These are phyloP conservation scores for Rhopalosiphum maidis DNA, from an alignment of 1,140 invertebrate species.

Conservation along the genomic window DNA sequence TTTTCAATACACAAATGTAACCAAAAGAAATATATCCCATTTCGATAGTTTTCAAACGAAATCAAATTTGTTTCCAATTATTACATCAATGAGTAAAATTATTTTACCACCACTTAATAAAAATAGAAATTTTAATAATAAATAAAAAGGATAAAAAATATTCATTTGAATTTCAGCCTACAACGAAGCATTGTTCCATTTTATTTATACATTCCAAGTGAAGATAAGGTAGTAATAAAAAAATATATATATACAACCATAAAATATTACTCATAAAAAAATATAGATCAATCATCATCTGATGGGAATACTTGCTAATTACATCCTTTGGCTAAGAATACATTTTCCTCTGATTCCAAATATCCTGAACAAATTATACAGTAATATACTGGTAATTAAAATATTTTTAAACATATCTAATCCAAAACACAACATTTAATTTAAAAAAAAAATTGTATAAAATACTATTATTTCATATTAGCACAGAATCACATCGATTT, in stretches of 20 bases:
- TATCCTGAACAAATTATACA: neutral
- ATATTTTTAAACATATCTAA: slow-evolving; percentile 1
- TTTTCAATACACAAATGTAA: neutral
- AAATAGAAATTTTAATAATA: neutral
- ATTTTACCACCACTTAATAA: neutral
- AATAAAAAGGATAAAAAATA: neutral
- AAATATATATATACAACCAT: neutral
- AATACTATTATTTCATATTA: neutral
- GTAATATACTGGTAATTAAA: neutral
- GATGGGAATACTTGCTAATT: neutral
- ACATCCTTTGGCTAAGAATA: neutral
- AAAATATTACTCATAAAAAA: too few relatives aligned
- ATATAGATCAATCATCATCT: neutral
- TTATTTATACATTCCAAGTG: neutral
- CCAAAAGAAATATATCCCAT: too few relatives aligned
- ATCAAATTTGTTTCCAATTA: neutral
- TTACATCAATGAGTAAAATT: neutral
- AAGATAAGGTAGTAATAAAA: slow-evolving; percentile 29
- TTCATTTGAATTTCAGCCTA: slow-evolving; percentile 20
- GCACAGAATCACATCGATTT: neutral
- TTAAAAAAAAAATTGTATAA: neutral
- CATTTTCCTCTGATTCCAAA: slow-evolving; percentile 1
- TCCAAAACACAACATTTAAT: neutral
- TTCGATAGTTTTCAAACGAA: neutral
- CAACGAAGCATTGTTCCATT: neutral